phyloP scores from a whole-genome alignment of 2,113 vertebrate species.

The Dromas ardeola region DNA sequence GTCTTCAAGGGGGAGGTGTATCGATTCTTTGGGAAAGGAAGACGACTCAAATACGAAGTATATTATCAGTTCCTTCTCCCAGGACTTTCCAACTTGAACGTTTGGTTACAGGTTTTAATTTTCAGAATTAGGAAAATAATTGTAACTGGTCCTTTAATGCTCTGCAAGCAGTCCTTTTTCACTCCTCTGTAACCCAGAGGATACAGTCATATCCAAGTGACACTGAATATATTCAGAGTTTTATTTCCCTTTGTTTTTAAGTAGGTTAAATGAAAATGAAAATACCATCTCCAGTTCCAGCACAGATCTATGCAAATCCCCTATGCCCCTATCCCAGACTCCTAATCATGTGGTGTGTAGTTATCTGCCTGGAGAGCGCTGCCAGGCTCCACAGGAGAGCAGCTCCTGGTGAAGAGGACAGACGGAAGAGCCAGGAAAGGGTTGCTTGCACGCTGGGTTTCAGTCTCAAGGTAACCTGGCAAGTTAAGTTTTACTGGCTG shows the following conservation, averaged over 20 bases:
- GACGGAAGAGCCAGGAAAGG: background rate
- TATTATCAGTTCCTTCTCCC: background rate
- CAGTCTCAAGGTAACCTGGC: background rate
- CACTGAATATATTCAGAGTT: background rate
- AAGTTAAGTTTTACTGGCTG: background rate
- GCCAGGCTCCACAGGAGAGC: background rate
- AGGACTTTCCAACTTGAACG: background rate
- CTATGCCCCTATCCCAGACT: background rate
- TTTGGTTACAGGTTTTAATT: background rate
- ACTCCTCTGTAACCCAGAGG: background rate
- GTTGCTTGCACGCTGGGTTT: background rate
- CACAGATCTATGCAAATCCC: conserved; percentile 9
- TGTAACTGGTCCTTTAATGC: background rate
- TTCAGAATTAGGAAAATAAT: background rate
- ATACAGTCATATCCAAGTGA: background rate
- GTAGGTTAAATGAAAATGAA: conserved; percentile 43
- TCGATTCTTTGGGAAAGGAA: background rate
- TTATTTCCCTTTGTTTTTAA: conserved; percentile 52
- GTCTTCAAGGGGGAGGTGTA: background rate
- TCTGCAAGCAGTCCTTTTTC: background rate
- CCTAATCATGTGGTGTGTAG: background rate
- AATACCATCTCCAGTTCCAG: background rate
- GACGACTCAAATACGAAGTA: background rate
- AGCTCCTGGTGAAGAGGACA: background rate
- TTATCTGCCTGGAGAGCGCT: background rate